Evolutionary conservation across 2,797 vertebrate species (phyloP).

Genomic region (Dromococcyx pavoninus): DNA sequence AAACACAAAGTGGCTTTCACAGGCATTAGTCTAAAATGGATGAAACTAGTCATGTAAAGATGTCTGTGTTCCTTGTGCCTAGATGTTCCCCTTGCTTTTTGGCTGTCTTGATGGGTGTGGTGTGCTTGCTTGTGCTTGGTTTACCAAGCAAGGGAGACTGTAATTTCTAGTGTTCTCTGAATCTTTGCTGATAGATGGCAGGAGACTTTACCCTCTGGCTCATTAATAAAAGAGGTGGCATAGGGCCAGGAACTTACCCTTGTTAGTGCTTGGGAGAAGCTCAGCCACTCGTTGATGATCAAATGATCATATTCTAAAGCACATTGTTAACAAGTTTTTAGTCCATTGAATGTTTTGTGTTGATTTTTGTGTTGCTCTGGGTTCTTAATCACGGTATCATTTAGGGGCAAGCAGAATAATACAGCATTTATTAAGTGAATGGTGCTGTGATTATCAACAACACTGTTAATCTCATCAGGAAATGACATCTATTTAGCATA

Average conservation of each 20-base stretch:
- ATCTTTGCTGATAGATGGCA: not conserved
- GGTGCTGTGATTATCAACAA: not conserved
- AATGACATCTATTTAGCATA: not conserved
- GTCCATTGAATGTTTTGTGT: not conserved
- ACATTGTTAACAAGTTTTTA: not conserved
- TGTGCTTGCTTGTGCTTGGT: not conserved
- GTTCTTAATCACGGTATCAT: not conserved
- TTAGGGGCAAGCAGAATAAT: not conserved
- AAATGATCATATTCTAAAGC: not conserved
- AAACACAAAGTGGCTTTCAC: not conserved
- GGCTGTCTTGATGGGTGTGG: not conserved
- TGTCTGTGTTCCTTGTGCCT: fast-evolving
- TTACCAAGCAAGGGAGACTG: fast-evolving
- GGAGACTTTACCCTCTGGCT: not conserved
- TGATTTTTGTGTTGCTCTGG: not conserved
- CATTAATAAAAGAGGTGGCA: not conserved
- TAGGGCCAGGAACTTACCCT: not conserved
- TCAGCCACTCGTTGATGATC: not conserved
- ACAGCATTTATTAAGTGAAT: not conserved
- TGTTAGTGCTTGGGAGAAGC: not conserved
- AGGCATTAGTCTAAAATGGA: not conserved
- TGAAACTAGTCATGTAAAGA: not conserved
- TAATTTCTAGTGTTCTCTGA: not conserved
- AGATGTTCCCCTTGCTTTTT: not conserved
- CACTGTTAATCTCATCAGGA: not conserved